These are phyloP conservation scores for Choreutis nemorana DNA, from an alignment of 2,888 invertebrate species.

Conservation along the genomic window DNA sequence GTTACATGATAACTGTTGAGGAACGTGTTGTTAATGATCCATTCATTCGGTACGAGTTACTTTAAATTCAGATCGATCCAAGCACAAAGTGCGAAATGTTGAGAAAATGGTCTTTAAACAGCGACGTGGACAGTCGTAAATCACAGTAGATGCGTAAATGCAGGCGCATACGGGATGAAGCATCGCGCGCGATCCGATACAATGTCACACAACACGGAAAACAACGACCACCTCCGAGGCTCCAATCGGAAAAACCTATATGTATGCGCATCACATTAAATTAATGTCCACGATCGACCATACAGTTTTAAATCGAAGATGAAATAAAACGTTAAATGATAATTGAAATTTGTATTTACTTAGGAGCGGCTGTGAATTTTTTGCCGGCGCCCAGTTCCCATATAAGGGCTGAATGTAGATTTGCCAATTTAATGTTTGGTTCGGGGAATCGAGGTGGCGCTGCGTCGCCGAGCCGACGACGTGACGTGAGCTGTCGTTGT, in stretches of 20 bases:
- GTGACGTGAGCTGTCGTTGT: conserved; percentile 18
- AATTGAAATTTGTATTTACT: conserved; percentile 63
- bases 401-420: conserved; percentile 48
- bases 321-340: conserved; percentile 54
- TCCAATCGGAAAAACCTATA: conserved; percentile 47
- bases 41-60: too few species aligned
- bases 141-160: conserved; percentile 34
- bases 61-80: too few species aligned
- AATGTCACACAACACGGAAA: conserved; percentile 49
- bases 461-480: conserved; percentile 13
- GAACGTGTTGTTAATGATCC: too few species aligned
- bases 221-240: conserved; percentile 48
- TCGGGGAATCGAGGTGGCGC: conserved; percentile 41
- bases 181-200: conserved; percentile 35
- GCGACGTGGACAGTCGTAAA: conserved; percentile 56
- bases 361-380: conserved; percentile 32
- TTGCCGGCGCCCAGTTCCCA: conserved; percentile 47
- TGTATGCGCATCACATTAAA: conserved; percentile 58
- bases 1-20: too few species aligned
- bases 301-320: conserved; percentile 42
- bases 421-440: conserved; percentile 47
- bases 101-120: too few species aligned
- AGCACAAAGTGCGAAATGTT: conserved; percentile 39
- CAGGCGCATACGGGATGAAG: conserved; percentile 19
- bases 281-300: conserved; percentile 32